phyloP scores from a whole-genome alignment of 2,888 invertebrate species.

The Xanthostigma xanthostigma region DNA sequence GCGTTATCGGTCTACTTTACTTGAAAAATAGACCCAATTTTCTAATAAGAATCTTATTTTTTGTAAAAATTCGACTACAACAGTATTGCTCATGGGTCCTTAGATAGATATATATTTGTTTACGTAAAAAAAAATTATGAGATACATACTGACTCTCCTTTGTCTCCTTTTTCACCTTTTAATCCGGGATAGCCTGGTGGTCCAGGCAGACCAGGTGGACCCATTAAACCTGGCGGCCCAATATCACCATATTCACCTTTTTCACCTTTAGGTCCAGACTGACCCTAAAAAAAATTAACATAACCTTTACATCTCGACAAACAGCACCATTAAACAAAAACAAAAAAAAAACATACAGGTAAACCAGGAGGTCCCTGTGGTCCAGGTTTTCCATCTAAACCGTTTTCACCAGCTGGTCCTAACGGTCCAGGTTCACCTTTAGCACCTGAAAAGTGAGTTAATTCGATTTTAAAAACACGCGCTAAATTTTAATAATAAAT shows the following conservation, averaged over 20 bases:
- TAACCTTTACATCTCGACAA: conserved; percentile 4
- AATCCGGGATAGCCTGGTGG: conserved; percentile 78
- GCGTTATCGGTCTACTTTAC: no score
- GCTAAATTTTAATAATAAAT: background rate
- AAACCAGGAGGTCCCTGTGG: conserved; percentile 78
- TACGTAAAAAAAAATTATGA: conserved; percentile 10
- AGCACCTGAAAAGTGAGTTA: conserved; percentile 38
- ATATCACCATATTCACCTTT: conserved; percentile 84
- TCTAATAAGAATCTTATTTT: no score
- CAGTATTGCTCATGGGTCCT: conserved; percentile 2
- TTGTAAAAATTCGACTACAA: conserved; percentile 3
- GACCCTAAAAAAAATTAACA: conserved; percentile 40
- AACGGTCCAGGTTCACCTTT: conserved; percentile 60
- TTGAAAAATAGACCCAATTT: no score
- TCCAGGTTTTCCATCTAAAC: conserved; percentile 63
- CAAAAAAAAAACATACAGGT: conserved; percentile 38
- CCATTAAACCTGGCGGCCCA: conserved; percentile 87
- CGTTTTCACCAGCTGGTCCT: conserved; percentile 60
- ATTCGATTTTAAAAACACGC: no score
- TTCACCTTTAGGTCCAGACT: conserved; percentile 73
- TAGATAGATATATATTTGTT: no score
- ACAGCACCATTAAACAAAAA: background rate
- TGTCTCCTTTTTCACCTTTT: conserved; percentile 84
- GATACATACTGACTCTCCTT: conserved; percentile 77
- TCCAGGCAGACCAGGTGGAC: conserved; percentile 74